Percentiles rank a stretch among this genome's conserved stretches.
phyloP scores from a whole-genome alignment of 1,140 invertebrate species.

The Drosophila willistoni region DNA sequence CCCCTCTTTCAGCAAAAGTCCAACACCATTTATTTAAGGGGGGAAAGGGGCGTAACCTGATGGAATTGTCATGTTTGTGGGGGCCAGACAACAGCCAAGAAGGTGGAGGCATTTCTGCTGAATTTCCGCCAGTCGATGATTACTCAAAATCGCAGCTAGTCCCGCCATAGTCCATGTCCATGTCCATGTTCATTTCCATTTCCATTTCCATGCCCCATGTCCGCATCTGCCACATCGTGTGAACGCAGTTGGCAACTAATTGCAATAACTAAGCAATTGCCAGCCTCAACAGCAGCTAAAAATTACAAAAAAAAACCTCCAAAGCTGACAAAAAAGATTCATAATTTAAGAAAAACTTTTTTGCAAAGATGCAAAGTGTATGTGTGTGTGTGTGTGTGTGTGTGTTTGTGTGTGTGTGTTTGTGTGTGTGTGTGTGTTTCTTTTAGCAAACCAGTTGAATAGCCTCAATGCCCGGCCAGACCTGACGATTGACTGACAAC shows the following conservation, averaged over 20 bases:
- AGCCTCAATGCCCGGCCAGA: background rate
- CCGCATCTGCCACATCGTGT: constrained; percentile 50
- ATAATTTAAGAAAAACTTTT: constrained; percentile 5
- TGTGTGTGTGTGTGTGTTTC: constrained; percentile 8
- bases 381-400: background rate
- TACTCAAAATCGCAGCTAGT: constrained; percentile 75
- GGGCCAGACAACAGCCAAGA: constrained; percentile 41
- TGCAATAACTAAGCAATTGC: constrained; percentile 52
- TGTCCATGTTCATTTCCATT: background rate
- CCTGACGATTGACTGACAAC: constrained; percentile 43
- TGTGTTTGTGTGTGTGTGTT: background rate
- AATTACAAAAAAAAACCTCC: background rate
- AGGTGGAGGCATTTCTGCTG: background rate
- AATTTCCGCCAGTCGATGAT: constrained; percentile 72
- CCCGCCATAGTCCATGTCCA: background rate
- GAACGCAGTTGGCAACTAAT: constrained; percentile 69
- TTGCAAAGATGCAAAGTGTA: too few species aligned
- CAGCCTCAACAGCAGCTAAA: constrained; percentile 24
- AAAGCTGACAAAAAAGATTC: constrained; percentile 35
- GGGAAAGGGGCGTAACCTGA: constrained; percentile 56
- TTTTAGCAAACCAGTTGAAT: constrained; percentile 44
- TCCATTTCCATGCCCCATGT: constrained; percentile 9
- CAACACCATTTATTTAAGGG: background rate
- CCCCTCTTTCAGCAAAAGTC: too few species aligned
- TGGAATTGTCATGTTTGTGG: constrained; percentile 79